These are phyloP conservation scores for Aulostomus chinensis DNA, from an alignment of 2,797 vertebrate species.

Conservation along the genomic window DNA sequence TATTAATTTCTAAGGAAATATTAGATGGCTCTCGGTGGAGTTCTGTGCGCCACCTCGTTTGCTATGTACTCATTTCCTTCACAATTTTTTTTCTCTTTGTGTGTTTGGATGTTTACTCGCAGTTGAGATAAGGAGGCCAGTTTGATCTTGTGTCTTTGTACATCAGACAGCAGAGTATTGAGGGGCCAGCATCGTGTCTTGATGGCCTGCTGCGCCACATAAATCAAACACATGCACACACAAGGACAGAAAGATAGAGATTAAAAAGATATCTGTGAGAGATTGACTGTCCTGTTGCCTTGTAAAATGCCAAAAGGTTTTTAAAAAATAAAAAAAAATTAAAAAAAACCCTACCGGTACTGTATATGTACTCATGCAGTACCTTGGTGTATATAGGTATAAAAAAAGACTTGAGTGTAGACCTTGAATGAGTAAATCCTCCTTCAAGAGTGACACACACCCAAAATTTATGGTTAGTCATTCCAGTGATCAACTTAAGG, in stretches of 20 bases:
- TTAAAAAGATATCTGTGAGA: conserved; percentile 74
- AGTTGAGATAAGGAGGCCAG: conserved; percentile 56
- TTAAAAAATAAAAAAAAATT: no score
- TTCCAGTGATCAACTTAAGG: conserved; percentile 49
- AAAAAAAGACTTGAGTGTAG: conserved; percentile 1
- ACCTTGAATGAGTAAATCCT: conserved; percentile 66
- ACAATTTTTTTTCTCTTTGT: conserved; percentile 28
- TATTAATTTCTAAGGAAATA: no score
- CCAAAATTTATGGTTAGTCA: conserved; percentile 53
- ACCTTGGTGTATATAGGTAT: no score
- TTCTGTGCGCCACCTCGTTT: no score
- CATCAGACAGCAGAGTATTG: conserved; percentile 60
- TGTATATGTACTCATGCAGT: no score
- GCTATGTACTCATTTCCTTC: neutral
- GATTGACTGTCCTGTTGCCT: conserved; percentile 75
- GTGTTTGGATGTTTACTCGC: conserved; percentile 40
- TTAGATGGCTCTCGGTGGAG: no score
- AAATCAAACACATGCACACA: conserved; percentile 66
- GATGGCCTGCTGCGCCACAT: conserved; percentile 63
- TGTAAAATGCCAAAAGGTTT: conserved; percentile 60
- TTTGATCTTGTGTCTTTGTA: conserved; percentile 49
- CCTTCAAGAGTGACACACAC: conserved; percentile 19
- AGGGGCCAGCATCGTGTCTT: conserved; percentile 45
- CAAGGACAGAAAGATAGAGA: conserved; percentile 71
- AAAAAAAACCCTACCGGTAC: no score